phyloP scores from a whole-genome alignment of 2,113 vertebrate species.

The Microcebus griseorufus region DNA sequence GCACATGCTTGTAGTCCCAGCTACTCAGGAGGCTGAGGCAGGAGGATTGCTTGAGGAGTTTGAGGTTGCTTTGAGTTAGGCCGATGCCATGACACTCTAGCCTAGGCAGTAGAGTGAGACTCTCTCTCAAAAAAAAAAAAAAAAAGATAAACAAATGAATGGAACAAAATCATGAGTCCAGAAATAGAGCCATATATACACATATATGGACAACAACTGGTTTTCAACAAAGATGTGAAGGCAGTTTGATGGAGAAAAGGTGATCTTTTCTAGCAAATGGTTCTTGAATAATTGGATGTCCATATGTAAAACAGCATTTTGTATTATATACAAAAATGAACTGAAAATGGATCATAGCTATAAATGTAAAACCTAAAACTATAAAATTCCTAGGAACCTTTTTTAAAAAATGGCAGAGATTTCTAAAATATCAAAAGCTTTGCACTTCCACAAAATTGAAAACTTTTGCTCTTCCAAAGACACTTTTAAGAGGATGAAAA shows the following conservation, averaged over 20 bases:
- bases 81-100: too few species aligned
- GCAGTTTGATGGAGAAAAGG: background rate
- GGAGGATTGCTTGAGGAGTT: too few species aligned
- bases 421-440: background rate
- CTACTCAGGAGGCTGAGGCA: too few species aligned
- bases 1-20: too few species aligned
- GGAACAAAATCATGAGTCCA: background rate
- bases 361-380: background rate
- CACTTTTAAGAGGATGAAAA: too few species aligned
- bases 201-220: background rate
- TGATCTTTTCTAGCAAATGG: background rate
- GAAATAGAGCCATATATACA: background rate
- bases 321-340: background rate
- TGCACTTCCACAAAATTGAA: too few species aligned
- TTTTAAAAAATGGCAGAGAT: background rate
- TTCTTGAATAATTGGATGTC: background rate
- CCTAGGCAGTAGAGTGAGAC: too few species aligned
- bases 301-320: background rate
- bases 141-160: background rate
- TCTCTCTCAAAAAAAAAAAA: too few species aligned
- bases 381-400: background rate
- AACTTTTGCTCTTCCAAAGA: too few species aligned
- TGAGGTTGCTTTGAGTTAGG: too few species aligned
- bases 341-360: background rate
- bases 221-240: background rate